Base-by-base conservation (phyloP, 2,113 vertebrate species). In the Ageneiosus marmoratus region DNA sequence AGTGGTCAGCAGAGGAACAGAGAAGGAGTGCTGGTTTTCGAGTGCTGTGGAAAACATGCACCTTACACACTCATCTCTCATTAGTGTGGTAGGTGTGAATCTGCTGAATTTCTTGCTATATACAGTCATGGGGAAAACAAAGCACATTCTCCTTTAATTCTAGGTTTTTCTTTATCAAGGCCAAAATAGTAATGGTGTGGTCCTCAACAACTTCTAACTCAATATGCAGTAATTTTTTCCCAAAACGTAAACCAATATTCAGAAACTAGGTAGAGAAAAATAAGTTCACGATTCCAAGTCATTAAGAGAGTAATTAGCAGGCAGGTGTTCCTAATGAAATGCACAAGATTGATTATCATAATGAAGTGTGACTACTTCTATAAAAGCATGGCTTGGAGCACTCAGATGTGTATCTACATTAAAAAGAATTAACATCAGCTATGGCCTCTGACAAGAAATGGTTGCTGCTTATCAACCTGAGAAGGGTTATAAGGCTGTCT, bases 11-110 rank as follows among this genome's bases (percentile, higher is more conserved):
- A 76, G 62, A 13, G 87, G 76, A 13, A 58, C 34, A 15, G 81
- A 63, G 9, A 72, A 29, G 53, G 90, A 89, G 4, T 94, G 93
- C 93, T 95, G 94, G 94, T 91, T 87, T 6, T 60, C 55, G 62
- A 88, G 81, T 5, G 87, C 91, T 1, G 72, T 84, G 81, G 91
- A 92, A 76, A 89, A 89, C 60, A 75, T 79, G 62, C 83, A 65
- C 24, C 82, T 85, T 34, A 34, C 84, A 32, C 83, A 60, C 8
- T 62, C 73, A 5, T 13, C 87, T 79, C 82, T 83, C 86, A 86
- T 86, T 27, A 86, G 86, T 79, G 80, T 89, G 92, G 93, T 93
- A 92, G 7, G 11, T 15, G n/a, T 82, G 16, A 56, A 50, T 83
- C 12, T 34, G 5, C 12, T 65, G 72, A 76, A 7, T 20, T 55